Evolutionary conservation across 2,113 vertebrate genomes (phyloP), one percentile per base, ranked within the genome.

Genomic region (Cepphus grylle): DNA sequence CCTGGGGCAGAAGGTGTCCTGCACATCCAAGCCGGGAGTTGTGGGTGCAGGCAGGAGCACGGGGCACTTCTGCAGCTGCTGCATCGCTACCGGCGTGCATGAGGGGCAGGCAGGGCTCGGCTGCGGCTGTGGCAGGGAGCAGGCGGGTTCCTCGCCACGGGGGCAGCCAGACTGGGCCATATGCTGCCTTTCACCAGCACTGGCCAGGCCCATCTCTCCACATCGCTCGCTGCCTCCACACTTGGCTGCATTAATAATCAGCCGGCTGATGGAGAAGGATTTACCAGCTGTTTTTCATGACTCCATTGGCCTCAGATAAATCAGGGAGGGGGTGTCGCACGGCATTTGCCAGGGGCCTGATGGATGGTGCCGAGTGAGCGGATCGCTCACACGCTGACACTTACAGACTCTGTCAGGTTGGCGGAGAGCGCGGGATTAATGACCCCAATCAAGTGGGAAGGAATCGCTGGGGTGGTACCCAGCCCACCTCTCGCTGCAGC

Each of bases 271-370:
- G 92, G 95, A 92, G 95, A 96, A 96, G 96, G 96, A 97, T 97
- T 97, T 97, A 97, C 96, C 97, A 97, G 96, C 97, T 96, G 97
- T 96, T 97, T 97, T 96, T 93, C 96, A 70, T 72, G 95, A 97
- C 97, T 97, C 94, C 86, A 50, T 84, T 89, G 96, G 96, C 97
- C 97, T 97, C 95, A 83, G 96, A 97, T 97, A 97, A 97, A 97
- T 97, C 97, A 96, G 95, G 66, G 97, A 92, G 80, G 92, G 95
- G 91, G 83, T 72, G 94, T 52, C 76, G 4, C 85, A 9, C 2
- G 61, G 92, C 30, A 23, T 87, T 92, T 93, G 91, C 90, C 94
- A 93, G 78, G 52, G 94, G 15, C 53, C 94, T 97, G 95, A 97
- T 96, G 95, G 94, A 97, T 96, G 87, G 94, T 73, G 87, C 81